Percentiles rank a stretch among this genome's conserved stretches.
Conservation (phyloP, 2,797 vertebrate genomes). For the Kryptolebias ocellatus region DNA sequence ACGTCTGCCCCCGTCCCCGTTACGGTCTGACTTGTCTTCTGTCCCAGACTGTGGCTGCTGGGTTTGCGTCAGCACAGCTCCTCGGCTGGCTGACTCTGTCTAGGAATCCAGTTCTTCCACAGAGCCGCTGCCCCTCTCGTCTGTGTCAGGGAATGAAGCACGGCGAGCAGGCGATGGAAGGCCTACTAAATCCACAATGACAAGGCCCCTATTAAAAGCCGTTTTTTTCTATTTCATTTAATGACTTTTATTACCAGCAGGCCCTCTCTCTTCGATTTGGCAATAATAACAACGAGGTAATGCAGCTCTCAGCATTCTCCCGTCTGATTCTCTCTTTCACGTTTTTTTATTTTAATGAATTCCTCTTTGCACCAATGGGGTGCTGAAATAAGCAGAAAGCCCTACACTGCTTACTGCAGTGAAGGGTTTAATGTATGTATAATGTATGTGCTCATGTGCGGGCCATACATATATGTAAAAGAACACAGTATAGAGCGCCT, state of each 20-base stretch:
- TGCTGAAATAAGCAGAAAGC: conserved; percentile 79
- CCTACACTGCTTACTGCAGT: conserved; percentile 61
- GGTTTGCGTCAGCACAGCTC: conserved; percentile 77
- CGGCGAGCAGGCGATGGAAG: conserved; percentile 62
- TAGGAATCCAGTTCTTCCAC: conserved; percentile 76
- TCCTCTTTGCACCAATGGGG: conserved; percentile 78
- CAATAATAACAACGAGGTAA: conserved; percentile 82
- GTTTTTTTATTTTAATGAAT: conserved; percentile 76
- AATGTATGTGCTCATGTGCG: conserved; percentile 9
- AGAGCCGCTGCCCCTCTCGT: conserved; percentile 53
- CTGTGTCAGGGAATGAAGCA: conserved; percentile 45
- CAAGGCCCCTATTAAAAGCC: conserved; percentile 78
- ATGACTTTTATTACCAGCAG: conserved; percentile 80
- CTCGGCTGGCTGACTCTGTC: conserved; percentile 74
- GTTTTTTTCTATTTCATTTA: conserved; percentile 76
- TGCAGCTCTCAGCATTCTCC: conserved; percentile 77
- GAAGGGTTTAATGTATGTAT: conserved; percentile 48
- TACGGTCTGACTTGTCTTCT: conserved; percentile 73
- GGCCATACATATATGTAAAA: conserved; percentile 11
- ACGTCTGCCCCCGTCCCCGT: conserved; percentile 58
- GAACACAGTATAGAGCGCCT: conserved; percentile 26
- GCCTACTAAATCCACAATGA: conserved; percentile 78
- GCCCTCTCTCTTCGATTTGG: conserved; percentile 77
- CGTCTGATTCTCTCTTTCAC: conserved; percentile 67
- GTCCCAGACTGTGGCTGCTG: conserved; percentile 80